Base-by-base conservation (phyloP, 2,797 vertebrate species). In the Gadopsis marmoratus region DNA sequence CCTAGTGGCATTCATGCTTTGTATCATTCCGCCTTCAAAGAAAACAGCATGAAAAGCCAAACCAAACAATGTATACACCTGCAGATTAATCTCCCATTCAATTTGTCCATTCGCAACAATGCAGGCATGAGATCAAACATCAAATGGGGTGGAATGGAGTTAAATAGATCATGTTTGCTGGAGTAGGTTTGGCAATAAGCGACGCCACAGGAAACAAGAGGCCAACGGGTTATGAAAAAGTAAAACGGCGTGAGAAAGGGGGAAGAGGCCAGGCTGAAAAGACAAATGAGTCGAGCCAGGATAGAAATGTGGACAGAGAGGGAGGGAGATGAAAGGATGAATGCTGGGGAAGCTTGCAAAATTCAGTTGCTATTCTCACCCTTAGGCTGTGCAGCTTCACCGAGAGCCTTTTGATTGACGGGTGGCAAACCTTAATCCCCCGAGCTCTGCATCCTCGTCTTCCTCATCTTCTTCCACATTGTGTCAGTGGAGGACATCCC, bases 1-100 rank as follows among this genome's bases (percentile, higher is more conserved):
- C 88, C 94, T 92, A 91, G 92, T 91, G 94, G 92, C 77, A 72
- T 17, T 5, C 1, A 23, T 48, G 33, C 55, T 37, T 19, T 3
- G 39, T 1, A 35, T 61, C 19, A 2, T 17, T 43, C 35, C 37
- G 21, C 50, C 19, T 73, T 56, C 7, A 47, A 29, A 60, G 31
- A 10, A 69, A 72, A 61, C 61, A 29, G 70, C 61, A 35, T 72
- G 50, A 62, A 43, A 70, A 70, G 64, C 67, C 26, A 37, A 65
- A 63, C 45, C 58, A 63, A 78, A 41, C 2, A 29, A 64, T 12
- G 56, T 39, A 31, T 41, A 23, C 48, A 76, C 55, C 55, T 53
- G 43, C 5, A 13, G 51, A 21, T 37, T 29, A 19, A 69, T 70
- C 43, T 60, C 4, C 33, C 14, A n/a, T 48, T 37, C 50, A 37